These are phyloP conservation scores for Biston betularia DNA, from an alignment of 2,888 invertebrate species.

Conservation along the genomic window DNA sequence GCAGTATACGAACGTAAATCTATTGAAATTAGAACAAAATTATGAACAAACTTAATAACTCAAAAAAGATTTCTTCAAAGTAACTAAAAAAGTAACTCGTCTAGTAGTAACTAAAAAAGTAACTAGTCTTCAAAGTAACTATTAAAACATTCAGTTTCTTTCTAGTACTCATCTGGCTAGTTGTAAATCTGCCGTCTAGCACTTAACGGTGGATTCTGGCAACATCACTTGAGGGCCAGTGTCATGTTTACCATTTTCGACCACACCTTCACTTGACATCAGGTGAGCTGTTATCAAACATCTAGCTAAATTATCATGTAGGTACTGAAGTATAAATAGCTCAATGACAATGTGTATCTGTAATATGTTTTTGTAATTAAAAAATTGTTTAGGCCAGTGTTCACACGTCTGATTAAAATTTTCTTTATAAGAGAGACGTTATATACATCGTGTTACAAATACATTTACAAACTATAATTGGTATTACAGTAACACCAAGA, in stretches of 20 bases:
- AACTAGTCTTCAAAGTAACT: too few species aligned
- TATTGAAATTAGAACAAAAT: background rate
- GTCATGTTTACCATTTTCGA: too few species aligned
- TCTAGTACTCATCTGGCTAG: too few species aligned
- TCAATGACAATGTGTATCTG: background rate
- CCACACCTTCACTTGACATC: too few species aligned
- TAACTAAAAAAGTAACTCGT: too few species aligned
- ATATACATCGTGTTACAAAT: slow-evolving; percentile 39
- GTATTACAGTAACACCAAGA: slow-evolving; percentile 58
- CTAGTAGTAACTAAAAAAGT: too few species aligned
- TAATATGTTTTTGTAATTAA: background rate
- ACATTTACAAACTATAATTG: slow-evolving; percentile 63
- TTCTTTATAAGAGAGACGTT: slow-evolving; percentile 59
- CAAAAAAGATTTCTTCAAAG: background rate
- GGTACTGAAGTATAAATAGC: background rate
- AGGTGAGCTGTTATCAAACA: background rate
- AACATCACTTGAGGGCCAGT: too few species aligned
- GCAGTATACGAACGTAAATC: background rate
- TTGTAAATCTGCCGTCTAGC: too few species aligned
- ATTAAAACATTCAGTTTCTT: too few species aligned
- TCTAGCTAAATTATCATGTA: too few species aligned
- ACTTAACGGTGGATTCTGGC: too few species aligned
- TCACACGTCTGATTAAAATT: slow-evolving; percentile 60
- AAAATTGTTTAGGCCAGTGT: slow-evolving; percentile 50
- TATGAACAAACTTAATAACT: background rate